Base-by-base conservation (phyloP, 2,888 invertebrate genomes). In the Sinotaia quadrata region DNA sequence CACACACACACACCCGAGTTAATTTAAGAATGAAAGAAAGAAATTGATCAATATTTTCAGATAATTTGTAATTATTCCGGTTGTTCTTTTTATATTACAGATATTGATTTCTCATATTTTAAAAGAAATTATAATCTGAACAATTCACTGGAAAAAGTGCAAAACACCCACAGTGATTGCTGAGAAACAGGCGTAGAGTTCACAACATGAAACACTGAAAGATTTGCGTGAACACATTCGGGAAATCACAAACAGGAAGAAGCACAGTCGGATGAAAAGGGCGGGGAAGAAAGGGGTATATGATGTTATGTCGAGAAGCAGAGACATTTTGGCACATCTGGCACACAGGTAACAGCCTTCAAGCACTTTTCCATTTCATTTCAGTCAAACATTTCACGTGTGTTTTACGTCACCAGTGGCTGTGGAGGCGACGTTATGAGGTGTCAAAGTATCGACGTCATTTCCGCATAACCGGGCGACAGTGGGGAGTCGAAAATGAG, bases 231-330 rank as follows among this genome's bases (percentile, higher is more conserved):
- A 15, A 47, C n/a, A 47, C 47, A 47, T 47, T 24, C 12, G 24
- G n/a, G 47, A 18, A 47, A 21, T 47, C 47, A 47, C 47, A 47
- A 47, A 58, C 29, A 69, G 56, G 31, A n/a, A 63, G 49, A 52
- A 15, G 29, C 0, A 47, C 27, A 51, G 52, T 36, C 18, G 60
- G 37, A 29, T 29, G 21, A 10, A 62, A 47, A 24, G 21, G 24
- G 47, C 47, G n/a, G 47, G 47, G 47, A 47, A 24, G 47, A n/a
- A 47, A 47, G 7, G 7, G 47, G 18, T n/a, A 24, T 7, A 24
- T 1, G 47, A 5, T 7, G 18, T 47, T n/a, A 47, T 24, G 18
- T 47, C 47, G 24, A 24, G n/a, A n/a, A 47, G 24, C 12, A 47
- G 8, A 24, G 12, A 47, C 18, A 47, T 47, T 24, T 24, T 47